Evolutionary conservation across 2,797 vertebrate species (phyloP), one percentile per base, ranked within the genome.

Genomic region (Thalassophryne amazonica): DNA sequence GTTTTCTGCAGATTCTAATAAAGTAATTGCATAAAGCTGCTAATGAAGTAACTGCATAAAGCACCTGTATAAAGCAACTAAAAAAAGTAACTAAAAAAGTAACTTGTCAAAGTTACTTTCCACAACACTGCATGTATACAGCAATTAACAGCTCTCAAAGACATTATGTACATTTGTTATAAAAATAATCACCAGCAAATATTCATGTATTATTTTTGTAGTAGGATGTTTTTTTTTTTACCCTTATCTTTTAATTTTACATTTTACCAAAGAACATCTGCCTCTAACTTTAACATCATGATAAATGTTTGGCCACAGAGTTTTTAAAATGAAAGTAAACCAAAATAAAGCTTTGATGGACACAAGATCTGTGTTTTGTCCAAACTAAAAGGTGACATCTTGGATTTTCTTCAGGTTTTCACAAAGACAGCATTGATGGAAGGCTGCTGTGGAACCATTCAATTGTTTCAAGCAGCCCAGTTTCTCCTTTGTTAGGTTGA

Each of bases 401-500:
- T 28, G 40, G 1, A 5, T 33, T 17, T 7, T 8, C 54, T 37
- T n/a, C 4, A 18, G 38, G 33, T 30, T 0, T 61, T 50, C 16
- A 45, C n/a, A 37, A 17, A 50, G 33, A 61, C 18, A 36, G 30
- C 18, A 42, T 19, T 7, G 50, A n/a, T 14, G 53, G 48, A 36
- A 60, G 15, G 42, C 61, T 74, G 64, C 75, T 77, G 54, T 71
- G 54, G 43, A 81, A 76, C 74, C 66, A 71, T 70, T 78, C 86
- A 86, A 87, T 88, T 84, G 86, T 86, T 82, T 86, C 69, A 82
- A 84, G 74, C 82, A 74, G 78, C 80, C 72, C 64, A 73, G 63
- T 69, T 81, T 40, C 43, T 50, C 64, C 78, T 75, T 71, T 69
- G 61, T 79, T 69, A 52, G 35, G 55, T 69, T 48, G 36, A 59